phyloP scores from a whole-genome alignment of 2,888 invertebrate genomes.

The Andrena flavipes region DNA sequence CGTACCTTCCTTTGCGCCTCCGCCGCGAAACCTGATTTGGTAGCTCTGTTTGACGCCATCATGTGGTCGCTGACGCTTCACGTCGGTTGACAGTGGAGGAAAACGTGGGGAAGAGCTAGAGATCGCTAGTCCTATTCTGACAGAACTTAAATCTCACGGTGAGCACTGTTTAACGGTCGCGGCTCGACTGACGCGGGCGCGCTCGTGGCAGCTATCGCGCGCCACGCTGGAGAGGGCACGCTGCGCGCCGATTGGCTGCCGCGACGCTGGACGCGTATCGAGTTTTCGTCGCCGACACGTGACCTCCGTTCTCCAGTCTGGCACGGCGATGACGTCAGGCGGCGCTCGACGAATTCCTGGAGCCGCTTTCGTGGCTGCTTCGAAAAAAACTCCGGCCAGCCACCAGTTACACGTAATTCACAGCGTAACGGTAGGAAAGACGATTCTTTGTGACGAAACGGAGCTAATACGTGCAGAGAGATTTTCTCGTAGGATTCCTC shows the following conservation, averaged over 20 bases:
- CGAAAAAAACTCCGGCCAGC: constrained; percentile 6
- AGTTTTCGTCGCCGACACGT: constrained; percentile 72
- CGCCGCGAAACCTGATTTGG: constrained; percentile 97
- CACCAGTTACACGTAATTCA: neutral
- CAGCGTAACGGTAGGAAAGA: neutral
- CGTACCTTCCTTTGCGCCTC: constrained; percentile 98
- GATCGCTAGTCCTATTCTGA: neutral
- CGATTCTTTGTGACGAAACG: neutral
- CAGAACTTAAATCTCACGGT: constrained; percentile 10
- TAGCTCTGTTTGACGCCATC: constrained; percentile 93
- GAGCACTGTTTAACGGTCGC: constrained; percentile 74
- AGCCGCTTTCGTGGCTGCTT: constrained; percentile 34
- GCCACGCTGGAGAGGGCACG: constrained; percentile 44
- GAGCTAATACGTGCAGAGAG: neutral
- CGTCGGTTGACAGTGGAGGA: constrained; percentile 7
- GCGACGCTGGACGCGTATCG: constrained; percentile 63
- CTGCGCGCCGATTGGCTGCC: constrained; percentile 65
- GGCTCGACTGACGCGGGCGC: constrained; percentile 73
- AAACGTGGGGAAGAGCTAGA: constrained; percentile 18
- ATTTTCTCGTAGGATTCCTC: too few relatives aligned
- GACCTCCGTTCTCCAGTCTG: constrained; percentile 76
- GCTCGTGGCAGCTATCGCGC: constrained; percentile 45
- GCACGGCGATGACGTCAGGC: constrained; percentile 70
- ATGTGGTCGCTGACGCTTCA: constrained; percentile 24
- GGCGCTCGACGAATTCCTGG: constrained; percentile 55